phyloP scores from a whole-genome alignment of 2,113 vertebrate species.

The Corvus moneduloides region DNA sequence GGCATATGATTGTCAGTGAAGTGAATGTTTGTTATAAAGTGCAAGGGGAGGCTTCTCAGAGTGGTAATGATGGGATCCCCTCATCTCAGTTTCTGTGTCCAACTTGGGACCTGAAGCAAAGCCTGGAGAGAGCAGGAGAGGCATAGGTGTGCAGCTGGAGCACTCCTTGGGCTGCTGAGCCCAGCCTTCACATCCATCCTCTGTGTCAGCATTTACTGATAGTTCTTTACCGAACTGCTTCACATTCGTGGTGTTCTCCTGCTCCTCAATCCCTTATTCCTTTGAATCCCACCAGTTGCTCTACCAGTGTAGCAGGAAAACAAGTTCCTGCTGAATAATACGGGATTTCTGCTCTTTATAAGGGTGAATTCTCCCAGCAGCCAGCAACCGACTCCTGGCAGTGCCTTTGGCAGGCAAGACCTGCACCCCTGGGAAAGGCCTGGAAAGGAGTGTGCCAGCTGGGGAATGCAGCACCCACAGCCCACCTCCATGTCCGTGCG shows the following conservation, averaged over 20 bases:
- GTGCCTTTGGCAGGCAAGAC: not conserved
- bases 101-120: not conserved
- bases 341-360: not conserved
- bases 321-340: not conserved
- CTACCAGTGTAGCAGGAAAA: not conserved
- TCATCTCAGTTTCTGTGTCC: not conserved
- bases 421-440: not conserved
- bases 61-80: not conserved
- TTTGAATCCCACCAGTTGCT: not conserved
- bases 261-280: not conserved
- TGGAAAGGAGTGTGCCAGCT: not conserved
- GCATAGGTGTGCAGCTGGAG: not conserved
- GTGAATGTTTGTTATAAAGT: not conserved
- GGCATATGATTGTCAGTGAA: not conserved
- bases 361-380: not conserved
- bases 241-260: accelerated
- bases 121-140: not conserved
- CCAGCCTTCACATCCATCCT: not conserved
- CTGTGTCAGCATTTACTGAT: not conserved
- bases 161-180: not conserved
- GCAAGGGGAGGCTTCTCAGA: not conserved
- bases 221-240: not conserved
- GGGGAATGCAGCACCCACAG: not conserved
- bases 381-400: accelerated
- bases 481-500: accelerated